Conservation (phyloP, 2,888 invertebrate species). For the Athalia rosae region DNA sequence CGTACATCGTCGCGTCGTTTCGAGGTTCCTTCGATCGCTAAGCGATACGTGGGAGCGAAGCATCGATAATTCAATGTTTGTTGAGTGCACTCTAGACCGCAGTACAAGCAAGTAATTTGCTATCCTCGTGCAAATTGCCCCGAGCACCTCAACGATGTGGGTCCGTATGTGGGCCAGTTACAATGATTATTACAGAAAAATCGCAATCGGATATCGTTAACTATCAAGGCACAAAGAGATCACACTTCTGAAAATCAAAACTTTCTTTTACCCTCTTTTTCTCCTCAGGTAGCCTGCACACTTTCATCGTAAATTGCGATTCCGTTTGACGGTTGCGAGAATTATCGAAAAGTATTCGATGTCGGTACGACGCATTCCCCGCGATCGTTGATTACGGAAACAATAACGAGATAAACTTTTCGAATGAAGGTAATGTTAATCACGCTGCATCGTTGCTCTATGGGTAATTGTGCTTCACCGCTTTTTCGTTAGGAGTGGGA, state of each 20-base stretch:
- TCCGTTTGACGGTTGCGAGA: no score
- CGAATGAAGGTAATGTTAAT: background rate
- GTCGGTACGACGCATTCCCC: no score
- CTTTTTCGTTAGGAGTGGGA: background rate
- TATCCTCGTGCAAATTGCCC: constrained; percentile 35
- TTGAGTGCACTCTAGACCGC: background rate
- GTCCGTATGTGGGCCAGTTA: background rate
- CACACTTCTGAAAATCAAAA: no score
- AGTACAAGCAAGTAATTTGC: constrained; percentile 2
- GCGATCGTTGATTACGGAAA: no score
- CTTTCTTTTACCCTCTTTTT: no score
- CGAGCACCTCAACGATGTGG: constrained; percentile 27
- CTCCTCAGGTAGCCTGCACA: no score
- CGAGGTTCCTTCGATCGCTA: background rate
- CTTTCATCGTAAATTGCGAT: no score
- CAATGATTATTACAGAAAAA: constrained; percentile 21
- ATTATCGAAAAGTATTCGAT: no score
- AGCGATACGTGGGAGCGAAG: background rate
- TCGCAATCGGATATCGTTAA: no score
- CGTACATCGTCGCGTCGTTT: background rate
- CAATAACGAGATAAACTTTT: background rate
- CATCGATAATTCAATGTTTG: constrained; percentile 3
- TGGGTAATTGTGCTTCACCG: background rate
- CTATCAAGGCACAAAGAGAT: no score
- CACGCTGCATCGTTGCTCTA: background rate